Base-by-base conservation (phyloP, 2,113 vertebrate species). In the Takifugu flavidus region DNA sequence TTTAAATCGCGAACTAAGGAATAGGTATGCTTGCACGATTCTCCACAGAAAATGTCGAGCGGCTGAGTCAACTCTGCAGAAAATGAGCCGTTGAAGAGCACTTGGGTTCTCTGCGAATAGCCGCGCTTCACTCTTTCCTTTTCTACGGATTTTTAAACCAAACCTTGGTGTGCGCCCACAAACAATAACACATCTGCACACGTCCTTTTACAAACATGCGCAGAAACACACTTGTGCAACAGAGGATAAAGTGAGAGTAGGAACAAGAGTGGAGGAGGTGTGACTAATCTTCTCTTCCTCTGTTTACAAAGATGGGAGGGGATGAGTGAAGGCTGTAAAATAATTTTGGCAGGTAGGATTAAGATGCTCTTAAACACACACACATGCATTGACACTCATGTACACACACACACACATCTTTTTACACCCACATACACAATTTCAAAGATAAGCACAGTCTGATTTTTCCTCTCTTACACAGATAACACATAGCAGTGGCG, bases 221-320 rank as follows among this genome's bases (percentile, higher is more conserved):
- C 27, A 53, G 14, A 75, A 7, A 65, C 79, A 71, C 66, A 75
- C 73, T 80, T 82, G 70, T 73, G 70, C 71, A 86, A 62, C 65
- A 83, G 64, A 70, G 82, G 79, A 87, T 80, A 78, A 83, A 85
- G 74, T 65, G 72, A 85, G 75, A 80, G 75, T 66, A 55, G 73
- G 80, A 76, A 74, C 78, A 85, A 72, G 62, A 82, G 84, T 74
- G 82, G 83, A 88, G 83, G 84, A 85, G 81, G 83, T 86, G 85
- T 84, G 85, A 88, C 88, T 88, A 89, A 90, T 89, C 83, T 79
- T 59, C 74, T 85, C 83, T 83, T 87, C 82, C 83, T 88, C 75
- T 80, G 70, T 83, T 85, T 75, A 65, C 79, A 75, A 83, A 84
- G 77, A 86, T 77, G 71, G 76, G 82, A 73, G 65, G 81, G 83